Conservation (phyloP, 2,113 vertebrate genomes). For the Campylomormyrus tamandua region DNA sequence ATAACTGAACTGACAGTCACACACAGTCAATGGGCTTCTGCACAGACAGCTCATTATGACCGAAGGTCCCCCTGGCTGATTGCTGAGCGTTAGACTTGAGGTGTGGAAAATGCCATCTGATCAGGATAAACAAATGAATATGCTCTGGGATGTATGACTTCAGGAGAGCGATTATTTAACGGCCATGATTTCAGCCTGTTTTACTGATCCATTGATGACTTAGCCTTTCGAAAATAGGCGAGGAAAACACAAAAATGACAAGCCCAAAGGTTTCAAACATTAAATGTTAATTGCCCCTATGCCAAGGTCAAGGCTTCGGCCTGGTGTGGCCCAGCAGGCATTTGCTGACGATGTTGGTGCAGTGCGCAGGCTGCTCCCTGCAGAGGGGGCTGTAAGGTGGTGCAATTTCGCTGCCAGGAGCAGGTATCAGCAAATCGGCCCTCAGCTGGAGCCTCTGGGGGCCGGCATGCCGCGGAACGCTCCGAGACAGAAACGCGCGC, state of each 20-base stretch:
- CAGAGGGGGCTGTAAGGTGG: constrained; percentile 8
- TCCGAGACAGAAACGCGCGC: neutral
- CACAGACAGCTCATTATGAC: neutral
- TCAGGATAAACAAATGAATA: neutral
- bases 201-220: neutral
- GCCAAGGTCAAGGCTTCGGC: neutral
- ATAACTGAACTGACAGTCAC: neutral
- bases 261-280: neutral
- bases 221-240: neutral
- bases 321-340: too few species aligned
- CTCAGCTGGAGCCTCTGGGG: neutral
- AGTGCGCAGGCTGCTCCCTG: neutral
- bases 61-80: neutral
- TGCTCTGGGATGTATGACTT: neutral
- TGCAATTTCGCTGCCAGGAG: neutral
- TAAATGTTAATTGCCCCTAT: constrained; percentile 28
- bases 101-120: neutral
- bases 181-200: neutral
- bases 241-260: neutral
- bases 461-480: neutral
- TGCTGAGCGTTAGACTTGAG: neutral
- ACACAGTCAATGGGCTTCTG: neutral
- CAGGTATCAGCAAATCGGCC: constrained; percentile 6
- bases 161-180: neutral
- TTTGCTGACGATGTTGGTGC: neutral